These are phyloP conservation scores for Stegodyphus mimosarum DNA, from an alignment of 1,140 invertebrate genomes.

Conservation along the genomic window DNA sequence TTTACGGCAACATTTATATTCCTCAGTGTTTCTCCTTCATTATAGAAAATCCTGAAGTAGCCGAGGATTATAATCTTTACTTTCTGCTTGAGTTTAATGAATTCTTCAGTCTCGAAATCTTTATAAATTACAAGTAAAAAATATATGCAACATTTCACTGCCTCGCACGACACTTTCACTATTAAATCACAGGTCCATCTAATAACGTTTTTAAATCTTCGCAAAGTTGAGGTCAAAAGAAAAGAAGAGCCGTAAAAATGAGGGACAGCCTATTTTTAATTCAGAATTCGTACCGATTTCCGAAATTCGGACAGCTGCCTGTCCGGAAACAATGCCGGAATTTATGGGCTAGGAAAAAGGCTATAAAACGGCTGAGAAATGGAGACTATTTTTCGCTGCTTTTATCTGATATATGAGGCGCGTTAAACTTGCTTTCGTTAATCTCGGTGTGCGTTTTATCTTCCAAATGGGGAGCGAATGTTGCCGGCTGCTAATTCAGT, in stretches of 20 bases:
- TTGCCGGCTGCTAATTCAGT: constrained; percentile 54
- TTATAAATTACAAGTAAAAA: no score
- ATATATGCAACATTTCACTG: no score
- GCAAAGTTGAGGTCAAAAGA: background rate
- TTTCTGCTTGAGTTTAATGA: no score
- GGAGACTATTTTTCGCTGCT: constrained; percentile 51
- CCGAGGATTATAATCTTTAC: no score
- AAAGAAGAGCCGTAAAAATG: background rate
- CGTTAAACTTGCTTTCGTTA: constrained; percentile 27
- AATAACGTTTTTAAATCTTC: no score
- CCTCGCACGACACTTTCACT: no score
- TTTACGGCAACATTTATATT: no score
- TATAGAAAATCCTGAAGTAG: no score
- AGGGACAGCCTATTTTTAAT: constrained; percentile 31
- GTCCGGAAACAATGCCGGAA: constrained; percentile 53
- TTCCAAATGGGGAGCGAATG: constrained; percentile 38
- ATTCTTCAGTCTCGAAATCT: no score
- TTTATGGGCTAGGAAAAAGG: constrained; percentile 53
- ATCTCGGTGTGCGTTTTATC: constrained; percentile 51
- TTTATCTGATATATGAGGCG: constrained; percentile 53
- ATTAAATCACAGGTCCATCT: no score
- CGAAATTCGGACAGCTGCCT: constrained; percentile 26
- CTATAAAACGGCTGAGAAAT: constrained; percentile 42
- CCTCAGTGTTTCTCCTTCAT: no score
- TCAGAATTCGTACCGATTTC: constrained; percentile 3